phyloP scores from a whole-genome alignment of 2,888 invertebrate genomes.

The Hirudinaria manillensis region DNA sequence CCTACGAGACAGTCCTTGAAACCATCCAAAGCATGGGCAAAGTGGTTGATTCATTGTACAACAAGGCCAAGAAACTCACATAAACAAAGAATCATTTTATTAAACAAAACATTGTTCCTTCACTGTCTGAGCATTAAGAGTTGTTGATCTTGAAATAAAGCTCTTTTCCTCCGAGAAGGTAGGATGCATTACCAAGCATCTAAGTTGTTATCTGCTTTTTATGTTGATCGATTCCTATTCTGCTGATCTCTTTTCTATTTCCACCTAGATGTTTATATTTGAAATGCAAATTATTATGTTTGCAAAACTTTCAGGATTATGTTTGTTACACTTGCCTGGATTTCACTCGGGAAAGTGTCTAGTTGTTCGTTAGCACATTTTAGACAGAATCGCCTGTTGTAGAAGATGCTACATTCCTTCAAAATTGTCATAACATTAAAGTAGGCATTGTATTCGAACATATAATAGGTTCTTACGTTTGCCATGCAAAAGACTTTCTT shows the following conservation, averaged over 20 bases:
- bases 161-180: too few relatives aligned
- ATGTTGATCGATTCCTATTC: too few relatives aligned
- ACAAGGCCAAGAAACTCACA: conserved; percentile 96
- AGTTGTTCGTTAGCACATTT: conserved; percentile 10
- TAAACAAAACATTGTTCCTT: too few relatives aligned
- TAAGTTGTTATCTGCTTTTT: too few relatives aligned
- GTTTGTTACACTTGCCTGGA: background rate
- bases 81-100: conserved; percentile 54
- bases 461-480: background rate
- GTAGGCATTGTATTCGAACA: background rate
- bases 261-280: too few relatives aligned
- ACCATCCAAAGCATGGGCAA: conserved; percentile 98
- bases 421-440: background rate
- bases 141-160: too few relatives aligned
- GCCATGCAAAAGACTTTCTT: conserved; percentile 7
- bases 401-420: conserved; percentile 26
- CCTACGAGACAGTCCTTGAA: conserved; percentile 92
- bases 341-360: conserved; percentile 16
- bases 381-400: conserved; percentile 10
- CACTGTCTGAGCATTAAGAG: too few relatives aligned
- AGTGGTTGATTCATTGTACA: conserved; percentile 97
- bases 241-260: too few relatives aligned
- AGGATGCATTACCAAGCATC: too few relatives aligned
- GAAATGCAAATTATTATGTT: too few relatives aligned
- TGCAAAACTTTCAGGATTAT: too few relatives aligned